Base-by-base conservation (phyloP, 2,797 vertebrate genomes). In the Melopsittacus undulatus region DNA sequence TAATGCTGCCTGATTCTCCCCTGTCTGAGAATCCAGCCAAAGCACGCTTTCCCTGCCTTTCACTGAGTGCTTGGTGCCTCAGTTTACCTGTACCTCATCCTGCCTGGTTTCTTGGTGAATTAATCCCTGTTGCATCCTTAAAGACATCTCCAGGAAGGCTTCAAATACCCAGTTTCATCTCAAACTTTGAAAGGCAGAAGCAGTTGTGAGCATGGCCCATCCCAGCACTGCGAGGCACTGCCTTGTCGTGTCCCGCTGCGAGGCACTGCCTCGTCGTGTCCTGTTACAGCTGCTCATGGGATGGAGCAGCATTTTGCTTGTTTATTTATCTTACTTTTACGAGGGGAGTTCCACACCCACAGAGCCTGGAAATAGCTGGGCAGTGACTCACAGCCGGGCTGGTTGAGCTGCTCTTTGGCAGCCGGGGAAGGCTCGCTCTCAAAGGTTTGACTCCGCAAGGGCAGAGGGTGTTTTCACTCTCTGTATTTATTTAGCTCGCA, bases 341-440 rank as follows among this genome's bases (percentile, higher is more conserved):
- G 2, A 2, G n/a, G 83, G 72, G 83, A 92, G 70, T 94, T 94
- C 84, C 92, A 91, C 93, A 81, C 91, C 90, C 91, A 87, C 16
- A 7, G 54, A 74, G 91, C 32, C 88, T 94, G 85, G 83, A 96
- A 96, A 96, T 96, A 96, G 94, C 89, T 87, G 82, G 62, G 77
- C 88, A 32, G 76, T 97, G 96, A 97, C 87, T 97, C 96, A 97
- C 3, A 2, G 11, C 57, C 59, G 52, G 96, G 74, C 94, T 86
- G 91, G 70, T 88, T 83, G 46, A 59, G 38, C 92, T 72, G 77
- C 18, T 66, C 64, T 17, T 84, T 92, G 92, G 95, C 92, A 94
- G 87, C 90, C 22, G 95, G 38, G 56, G 75, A 84, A 83, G 48
- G 26, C 81, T 78, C 57, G 79, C 61, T 81, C 82, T 64, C 8